Evolutionary conservation across 1,140 invertebrate species (phyloP).

Genomic region (Panagrolaimus sp.): DNA sequence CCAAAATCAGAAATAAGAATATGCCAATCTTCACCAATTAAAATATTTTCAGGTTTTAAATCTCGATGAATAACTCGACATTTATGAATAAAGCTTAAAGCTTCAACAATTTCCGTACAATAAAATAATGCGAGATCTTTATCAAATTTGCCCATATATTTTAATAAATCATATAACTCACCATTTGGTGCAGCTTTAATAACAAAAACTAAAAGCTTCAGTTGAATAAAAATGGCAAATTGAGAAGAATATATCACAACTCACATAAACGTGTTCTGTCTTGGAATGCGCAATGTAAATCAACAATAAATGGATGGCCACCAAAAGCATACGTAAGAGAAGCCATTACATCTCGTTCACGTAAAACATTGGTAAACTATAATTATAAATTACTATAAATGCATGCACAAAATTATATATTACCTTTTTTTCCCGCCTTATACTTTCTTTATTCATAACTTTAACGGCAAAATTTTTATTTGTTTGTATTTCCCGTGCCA

Average conservation of each 20-base stretch:
- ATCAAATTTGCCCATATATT: slow-evolving; percentile 82
- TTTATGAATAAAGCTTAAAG: slow-evolving; percentile 82
- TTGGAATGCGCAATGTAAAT: slow-evolving; percentile 92
- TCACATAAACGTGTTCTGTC: slow-evolving; percentile 79
- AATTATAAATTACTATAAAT: too few species aligned
- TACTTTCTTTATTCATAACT: slow-evolving; percentile 59
- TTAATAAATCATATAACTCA: slow-evolving; percentile 82
- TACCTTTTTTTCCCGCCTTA: slow-evolving; percentile 82
- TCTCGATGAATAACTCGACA: slow-evolving; percentile 82
- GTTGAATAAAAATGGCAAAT: background rate
- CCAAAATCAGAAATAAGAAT: slow-evolving; percentile 95
- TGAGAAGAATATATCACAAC: slow-evolving; percentile 51
- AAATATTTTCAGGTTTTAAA: slow-evolving; percentile 66
- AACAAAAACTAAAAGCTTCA: slow-evolving; percentile 73
- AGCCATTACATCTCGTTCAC: slow-evolving; percentile 80
- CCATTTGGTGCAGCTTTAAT: slow-evolving; percentile 88
- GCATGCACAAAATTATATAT: slow-evolving; percentile 41
- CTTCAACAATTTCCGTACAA: slow-evolving; percentile 80
- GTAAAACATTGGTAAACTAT: slow-evolving; percentile 70
- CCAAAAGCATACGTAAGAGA: slow-evolving; percentile 43
- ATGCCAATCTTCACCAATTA: slow-evolving; percentile 86
- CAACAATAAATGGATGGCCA: slow-evolving; percentile 75
- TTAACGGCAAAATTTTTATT: slow-evolving; percentile 46
- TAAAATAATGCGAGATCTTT: slow-evolving; percentile 83
- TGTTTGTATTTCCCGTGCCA: slow-evolving; percentile 33